Evolutionary conservation across 2,797 vertebrate species (phyloP).

Genomic region (Chaetodon trifasciatus): DNA sequence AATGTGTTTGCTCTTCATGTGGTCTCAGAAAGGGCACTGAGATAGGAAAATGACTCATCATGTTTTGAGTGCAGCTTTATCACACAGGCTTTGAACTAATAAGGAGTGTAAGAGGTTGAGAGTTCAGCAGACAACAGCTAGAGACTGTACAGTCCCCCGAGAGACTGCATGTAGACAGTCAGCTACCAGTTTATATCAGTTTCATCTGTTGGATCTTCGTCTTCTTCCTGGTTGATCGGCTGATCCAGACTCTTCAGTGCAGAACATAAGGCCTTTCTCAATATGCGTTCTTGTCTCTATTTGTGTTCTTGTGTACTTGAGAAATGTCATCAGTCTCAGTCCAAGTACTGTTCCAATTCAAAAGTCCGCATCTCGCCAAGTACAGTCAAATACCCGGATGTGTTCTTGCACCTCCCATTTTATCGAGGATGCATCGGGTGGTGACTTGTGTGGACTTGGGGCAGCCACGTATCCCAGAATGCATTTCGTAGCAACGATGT

Average conservation of each 20-base stretch:
- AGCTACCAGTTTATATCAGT: neutral
- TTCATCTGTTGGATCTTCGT: neutral
- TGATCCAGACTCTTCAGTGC: neutral
- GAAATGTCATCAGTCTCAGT: no score
- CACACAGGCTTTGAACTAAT: slow-evolving; percentile 19
- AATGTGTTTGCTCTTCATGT: slow-evolving; percentile 43
- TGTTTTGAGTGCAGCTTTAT: slow-evolving; percentile 29
- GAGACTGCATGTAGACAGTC: neutral
- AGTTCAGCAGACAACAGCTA: slow-evolving; percentile 22
- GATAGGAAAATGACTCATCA: slow-evolving; percentile 19
- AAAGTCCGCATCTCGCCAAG: no score
- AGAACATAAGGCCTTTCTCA: no score
- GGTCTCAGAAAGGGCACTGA: slow-evolving; percentile 28
- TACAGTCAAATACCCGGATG: no score
- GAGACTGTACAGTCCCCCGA: neutral
- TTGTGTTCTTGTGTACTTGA: no score
- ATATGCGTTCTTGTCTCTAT: no score
- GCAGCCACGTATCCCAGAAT: no score
- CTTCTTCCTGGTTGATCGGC: neutral
- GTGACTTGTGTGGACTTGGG: no score
- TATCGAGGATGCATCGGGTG: no score
- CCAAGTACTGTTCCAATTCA: no score
- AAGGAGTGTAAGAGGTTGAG: slow-evolving; percentile 19
- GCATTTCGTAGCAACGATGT: no score
- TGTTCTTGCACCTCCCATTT: no score